These are phyloP conservation scores for Mythimna albipuncta DNA, from an alignment of 2,888 invertebrate genomes.

Conservation along the genomic window DNA sequence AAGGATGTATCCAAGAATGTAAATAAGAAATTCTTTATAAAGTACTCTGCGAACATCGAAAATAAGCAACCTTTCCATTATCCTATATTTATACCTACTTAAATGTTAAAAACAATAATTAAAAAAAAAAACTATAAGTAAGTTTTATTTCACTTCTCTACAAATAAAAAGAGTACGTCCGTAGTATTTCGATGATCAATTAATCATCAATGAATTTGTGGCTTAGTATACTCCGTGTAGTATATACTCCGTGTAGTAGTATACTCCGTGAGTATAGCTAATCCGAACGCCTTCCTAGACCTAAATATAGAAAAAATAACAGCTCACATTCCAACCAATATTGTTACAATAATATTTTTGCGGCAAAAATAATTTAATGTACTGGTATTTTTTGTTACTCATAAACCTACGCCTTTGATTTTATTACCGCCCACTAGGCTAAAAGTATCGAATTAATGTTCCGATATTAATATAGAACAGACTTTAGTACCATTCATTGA, in stretches of 20 bases:
- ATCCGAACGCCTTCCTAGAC: neutral
- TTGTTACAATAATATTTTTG: constrained; percentile 7
- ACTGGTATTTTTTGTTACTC: neutral
- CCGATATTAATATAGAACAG: constrained; percentile 7
- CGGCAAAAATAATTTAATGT: constrained; percentile 9
- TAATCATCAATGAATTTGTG: neutral
- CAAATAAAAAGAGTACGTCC: too few relatives aligned
- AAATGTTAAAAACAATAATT: too few relatives aligned
- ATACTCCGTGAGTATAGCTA: neutral
- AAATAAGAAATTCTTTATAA: too few relatives aligned
- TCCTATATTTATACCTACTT: too few relatives aligned
- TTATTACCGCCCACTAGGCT: constrained; percentile 21
- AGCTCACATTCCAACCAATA: neutral
- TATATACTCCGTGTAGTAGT: too few relatives aligned
- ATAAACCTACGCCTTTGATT: constrained; percentile 5
- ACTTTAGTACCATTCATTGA: constrained; percentile 6
- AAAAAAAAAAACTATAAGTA: too few relatives aligned
- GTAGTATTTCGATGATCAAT: too few relatives aligned
- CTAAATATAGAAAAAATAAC: neutral
- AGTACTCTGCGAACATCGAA: too few relatives aligned
- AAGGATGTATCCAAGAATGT: too few relatives aligned
- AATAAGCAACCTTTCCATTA: too few relatives aligned
- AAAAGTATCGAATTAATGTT: constrained; percentile 31
- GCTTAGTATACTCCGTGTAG: too few relatives aligned
- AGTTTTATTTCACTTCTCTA: too few relatives aligned